These are phyloP conservation scores for Myzus persicae DNA, from an alignment of 1,140 invertebrate genomes.

Conservation along the genomic window DNA sequence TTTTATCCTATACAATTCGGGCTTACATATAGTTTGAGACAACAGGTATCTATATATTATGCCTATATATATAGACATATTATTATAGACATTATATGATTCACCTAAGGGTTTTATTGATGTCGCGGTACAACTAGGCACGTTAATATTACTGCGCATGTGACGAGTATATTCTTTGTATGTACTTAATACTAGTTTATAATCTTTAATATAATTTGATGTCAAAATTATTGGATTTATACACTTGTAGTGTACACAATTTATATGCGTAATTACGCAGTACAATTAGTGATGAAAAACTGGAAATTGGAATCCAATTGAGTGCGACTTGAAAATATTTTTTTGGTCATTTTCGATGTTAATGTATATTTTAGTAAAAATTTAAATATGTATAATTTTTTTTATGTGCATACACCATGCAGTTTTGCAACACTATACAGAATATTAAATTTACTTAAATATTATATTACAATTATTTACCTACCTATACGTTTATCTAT, in stretches of 20 bases:
- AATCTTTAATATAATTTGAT: not conserved
- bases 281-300: not conserved
- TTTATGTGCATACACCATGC: not conserved
- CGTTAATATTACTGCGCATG: not conserved
- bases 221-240: not conserved
- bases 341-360: not conserved
- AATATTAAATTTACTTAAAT: no score
- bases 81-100: not conserved
- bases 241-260: not conserved
- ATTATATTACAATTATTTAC: not conserved
- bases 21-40: not conserved
- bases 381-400: not conserved
- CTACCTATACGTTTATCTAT: not conserved
- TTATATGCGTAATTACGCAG: not conserved
- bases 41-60: not conserved
- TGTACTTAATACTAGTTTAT: not conserved
- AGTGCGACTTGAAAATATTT: not conserved
- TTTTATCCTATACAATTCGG: not conserved
- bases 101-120: not conserved
- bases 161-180: not conserved
- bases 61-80: not conserved
- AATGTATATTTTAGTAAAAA: not conserved
- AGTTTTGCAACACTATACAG: not conserved
- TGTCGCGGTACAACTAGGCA: not conserved
- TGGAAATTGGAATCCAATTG: not conserved